phyloP scores from a whole-genome alignment of 2,113 vertebrate genomes.

The Charadrius vociferus region DNA sequence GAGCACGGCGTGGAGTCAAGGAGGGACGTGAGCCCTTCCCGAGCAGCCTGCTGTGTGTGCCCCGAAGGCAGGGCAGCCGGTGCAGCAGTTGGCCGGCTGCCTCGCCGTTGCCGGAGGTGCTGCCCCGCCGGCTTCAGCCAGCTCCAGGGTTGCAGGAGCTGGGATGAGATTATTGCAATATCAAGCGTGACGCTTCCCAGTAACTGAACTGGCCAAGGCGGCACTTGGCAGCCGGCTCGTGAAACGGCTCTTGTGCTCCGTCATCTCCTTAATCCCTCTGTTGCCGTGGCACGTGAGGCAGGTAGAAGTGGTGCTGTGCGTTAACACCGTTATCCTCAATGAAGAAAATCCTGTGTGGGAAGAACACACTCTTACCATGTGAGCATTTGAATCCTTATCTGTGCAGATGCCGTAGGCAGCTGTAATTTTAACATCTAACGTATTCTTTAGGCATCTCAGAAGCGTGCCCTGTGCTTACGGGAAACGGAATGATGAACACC shows the following conservation, averaged over 20 bases:
- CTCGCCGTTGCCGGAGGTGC: not conserved
- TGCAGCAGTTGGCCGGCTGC: not conserved
- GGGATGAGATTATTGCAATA: not conserved
- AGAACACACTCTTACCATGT: not conserved
- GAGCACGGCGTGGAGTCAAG: not conserved
- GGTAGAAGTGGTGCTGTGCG: not conserved
- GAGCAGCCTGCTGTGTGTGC: not conserved
- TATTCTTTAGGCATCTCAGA: not conserved
- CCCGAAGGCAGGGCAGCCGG: not conserved
- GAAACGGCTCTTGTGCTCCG: not conserved
- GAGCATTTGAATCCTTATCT: not conserved
- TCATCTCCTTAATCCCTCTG: not conserved
- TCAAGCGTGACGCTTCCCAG: not conserved
- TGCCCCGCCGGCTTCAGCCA: not conserved
- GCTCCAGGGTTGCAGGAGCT: rapidly evolving
- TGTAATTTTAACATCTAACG: not conserved
- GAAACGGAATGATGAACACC: not conserved
- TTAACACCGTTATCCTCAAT: not conserved
- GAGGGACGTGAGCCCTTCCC: rapidly evolving
- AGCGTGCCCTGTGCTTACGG: not conserved
- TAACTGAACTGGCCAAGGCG: rapidly evolving
- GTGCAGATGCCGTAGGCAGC: not conserved
- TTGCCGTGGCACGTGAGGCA: rapidly evolving
- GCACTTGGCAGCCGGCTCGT: rapidly evolving
- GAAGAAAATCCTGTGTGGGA: not conserved